Conservation (phyloP, 1,140 invertebrate genomes). For the Conus betulinus region DNA sequence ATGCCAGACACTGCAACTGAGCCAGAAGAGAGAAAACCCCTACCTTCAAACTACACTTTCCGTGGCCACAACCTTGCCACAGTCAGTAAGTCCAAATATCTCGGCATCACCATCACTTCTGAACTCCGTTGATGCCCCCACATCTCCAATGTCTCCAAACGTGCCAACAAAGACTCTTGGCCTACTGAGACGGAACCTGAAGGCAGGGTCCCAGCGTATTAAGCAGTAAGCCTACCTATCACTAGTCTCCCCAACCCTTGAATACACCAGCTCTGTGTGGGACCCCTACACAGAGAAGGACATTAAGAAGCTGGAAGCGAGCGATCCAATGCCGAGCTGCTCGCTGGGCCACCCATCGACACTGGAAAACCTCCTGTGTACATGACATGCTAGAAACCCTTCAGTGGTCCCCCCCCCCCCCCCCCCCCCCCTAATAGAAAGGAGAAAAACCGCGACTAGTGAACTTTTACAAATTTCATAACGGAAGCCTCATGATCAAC, state of each 20-base stretch:
- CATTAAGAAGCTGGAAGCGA: too few relatives aligned
- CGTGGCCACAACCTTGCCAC: background rate
- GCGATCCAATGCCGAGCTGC: too few relatives aligned
- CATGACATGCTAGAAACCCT: background rate
- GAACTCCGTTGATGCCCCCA: background rate
- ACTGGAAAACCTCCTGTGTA: background rate
- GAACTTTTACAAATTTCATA: background rate
- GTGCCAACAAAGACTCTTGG: background rate
- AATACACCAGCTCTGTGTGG: too few relatives aligned
- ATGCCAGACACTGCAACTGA: too few relatives aligned
- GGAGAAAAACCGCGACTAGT: background rate
- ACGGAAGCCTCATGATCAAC: background rate
- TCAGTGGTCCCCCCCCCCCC: background rate
- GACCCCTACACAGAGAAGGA: too few relatives aligned
- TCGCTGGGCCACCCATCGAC: too few relatives aligned
- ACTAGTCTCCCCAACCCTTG: background rate
- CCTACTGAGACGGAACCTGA: background rate
- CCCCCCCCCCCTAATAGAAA: too few relatives aligned
- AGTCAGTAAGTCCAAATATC: background rate
- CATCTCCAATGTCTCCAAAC: background rate
- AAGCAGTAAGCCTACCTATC: background rate
- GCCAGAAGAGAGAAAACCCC: background rate
- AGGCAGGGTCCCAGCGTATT: background rate
- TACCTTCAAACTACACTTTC: background rate
- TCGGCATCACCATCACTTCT: background rate